Percentiles rank a stretch among this genome's conserved stretches.
Conservation (phyloP, 2,888 invertebrate species). For the Charanyca ferruginea region DNA sequence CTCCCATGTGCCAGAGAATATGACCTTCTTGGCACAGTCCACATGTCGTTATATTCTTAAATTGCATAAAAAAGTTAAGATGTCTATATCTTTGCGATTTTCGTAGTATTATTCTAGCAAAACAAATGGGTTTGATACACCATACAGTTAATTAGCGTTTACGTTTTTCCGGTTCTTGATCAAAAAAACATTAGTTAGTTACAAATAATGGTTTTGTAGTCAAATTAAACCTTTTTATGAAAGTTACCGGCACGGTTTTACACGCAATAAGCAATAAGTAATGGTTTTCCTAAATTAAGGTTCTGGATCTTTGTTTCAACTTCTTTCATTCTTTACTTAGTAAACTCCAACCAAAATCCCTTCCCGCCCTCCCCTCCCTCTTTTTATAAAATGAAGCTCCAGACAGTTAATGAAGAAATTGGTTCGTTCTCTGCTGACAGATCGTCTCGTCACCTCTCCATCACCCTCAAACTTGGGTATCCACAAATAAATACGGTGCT, state of each 20-base stretch:
- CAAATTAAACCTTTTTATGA: slow-evolving; percentile 26
- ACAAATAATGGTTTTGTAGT: slow-evolving; percentile 23
- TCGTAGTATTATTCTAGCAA: slow-evolving; percentile 43
- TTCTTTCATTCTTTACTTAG: too few relatives aligned
- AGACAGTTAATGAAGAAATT: slow-evolving; percentile 36
- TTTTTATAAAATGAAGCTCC: slow-evolving; percentile 3
- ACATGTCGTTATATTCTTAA: slow-evolving; percentile 20
- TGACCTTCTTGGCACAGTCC: slow-evolving; percentile 47
- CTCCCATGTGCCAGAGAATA: slow-evolving; percentile 34
- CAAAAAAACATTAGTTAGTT: slow-evolving; percentile 20
- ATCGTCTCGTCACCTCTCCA: slow-evolving; percentile 31
- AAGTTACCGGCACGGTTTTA: slow-evolving; percentile 16
- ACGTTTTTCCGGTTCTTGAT: slow-evolving; percentile 38
- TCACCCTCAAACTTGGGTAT: slow-evolving; percentile 35
- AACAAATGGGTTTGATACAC: slow-evolving; percentile 62
- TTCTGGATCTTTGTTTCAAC: too few relatives aligned
- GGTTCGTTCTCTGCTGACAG: slow-evolving; percentile 24
- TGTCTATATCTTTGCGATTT: slow-evolving; percentile 17
- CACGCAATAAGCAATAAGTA: not conserved
- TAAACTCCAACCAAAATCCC: not conserved
- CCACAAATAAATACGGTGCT: slow-evolving; percentile 58
- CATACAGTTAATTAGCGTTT: slow-evolving; percentile 46
- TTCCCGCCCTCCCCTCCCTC: too few relatives aligned
- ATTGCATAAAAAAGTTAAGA: slow-evolving; percentile 20
- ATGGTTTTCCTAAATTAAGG: not conserved